phyloP scores from a whole-genome alignment of 2,888 invertebrate genomes.

The Cerastis rubricosa region DNA sequence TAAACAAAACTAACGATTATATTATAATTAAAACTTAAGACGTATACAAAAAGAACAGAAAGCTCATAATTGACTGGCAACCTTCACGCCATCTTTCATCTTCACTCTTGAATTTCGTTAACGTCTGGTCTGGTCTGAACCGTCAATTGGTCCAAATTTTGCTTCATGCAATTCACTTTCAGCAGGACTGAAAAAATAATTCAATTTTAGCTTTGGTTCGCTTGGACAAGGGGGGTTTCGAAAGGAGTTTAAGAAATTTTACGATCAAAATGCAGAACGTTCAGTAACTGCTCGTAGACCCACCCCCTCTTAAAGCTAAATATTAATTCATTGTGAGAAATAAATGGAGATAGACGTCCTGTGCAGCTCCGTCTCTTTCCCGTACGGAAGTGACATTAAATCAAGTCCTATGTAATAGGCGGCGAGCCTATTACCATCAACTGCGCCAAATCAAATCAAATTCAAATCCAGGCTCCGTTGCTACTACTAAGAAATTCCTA shows the following conservation, averaged over 20 bases:
- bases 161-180: conserved; percentile 19
- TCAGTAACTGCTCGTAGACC: neutral
- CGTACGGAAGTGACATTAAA: neutral
- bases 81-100: neutral
- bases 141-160: too few relatives aligned
- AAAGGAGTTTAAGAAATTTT: neutral
- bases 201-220: neutral
- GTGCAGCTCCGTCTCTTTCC: neutral
- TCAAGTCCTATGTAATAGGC: too few relatives aligned
- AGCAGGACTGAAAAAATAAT: conserved; percentile 48
- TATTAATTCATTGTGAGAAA: neutral
- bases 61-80: neutral
- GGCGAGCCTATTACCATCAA: too few relatives aligned
- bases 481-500: too few relatives aligned
- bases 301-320: neutral
- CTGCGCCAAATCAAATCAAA: too few relatives aligned
- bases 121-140: too few relatives aligned
- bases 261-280: neutral
- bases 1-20: neutral
- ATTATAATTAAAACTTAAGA: neutral
- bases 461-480: too few relatives aligned
- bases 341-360: neutral
- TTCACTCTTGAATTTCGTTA: neutral
- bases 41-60: neutral
- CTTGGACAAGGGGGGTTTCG: neutral